Evolutionary conservation across 2,888 invertebrate genomes (phyloP), one percentile per base, ranked within the genome.

Genomic region (Parasteatoda lunata): DNA sequence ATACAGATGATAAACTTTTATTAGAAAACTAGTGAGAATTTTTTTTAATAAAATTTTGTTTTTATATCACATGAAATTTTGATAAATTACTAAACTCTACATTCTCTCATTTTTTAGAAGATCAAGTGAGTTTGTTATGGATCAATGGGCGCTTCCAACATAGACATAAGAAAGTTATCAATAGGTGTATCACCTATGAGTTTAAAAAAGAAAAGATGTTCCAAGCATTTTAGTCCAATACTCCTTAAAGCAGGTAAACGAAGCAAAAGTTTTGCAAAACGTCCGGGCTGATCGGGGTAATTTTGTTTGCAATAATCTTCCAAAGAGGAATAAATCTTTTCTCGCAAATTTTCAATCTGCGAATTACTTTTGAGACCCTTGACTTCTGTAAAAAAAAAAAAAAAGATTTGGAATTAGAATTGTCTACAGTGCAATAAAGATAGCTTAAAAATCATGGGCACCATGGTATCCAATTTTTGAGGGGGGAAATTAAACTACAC

Each of bases 201-300:
- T 91, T 96, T 96, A 93, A 96, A 97, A 94, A 96, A 97, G 94
- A 97, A 98, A 89, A 98, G 94, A 93, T 98, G 97, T 92, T 98
- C 98, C 91, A 97, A 94, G 93, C 97, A 97, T 93, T 98, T 98
- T 75, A 98, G 94, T 85, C 97, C 97, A 91, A 98, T 97, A 89
- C 97, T 97, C 88, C 97, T 94, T 75, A 98, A 94, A 47, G 97
- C 96, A 7, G 97, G 97, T 91, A 98, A 93, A 89, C 97, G 95
- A 85, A 98, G 93, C 84, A 99, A 93, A 11, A 99, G 93, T 92
- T 99, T 97, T 65, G 99, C 98, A 93, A 99, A 98, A 72, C 99
- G 94, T 7, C 98, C 98, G 69, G 97, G 96, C 91, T 99, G 98
- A 51, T 96, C 95, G 54, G 97, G 96, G 93, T 97, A 97, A 89